Percentiles rank a stretch among this genome's conserved stretches.
Evolutionary conservation across 2,888 invertebrate species (phyloP).

Genomic region (Muscina levida): DNA sequence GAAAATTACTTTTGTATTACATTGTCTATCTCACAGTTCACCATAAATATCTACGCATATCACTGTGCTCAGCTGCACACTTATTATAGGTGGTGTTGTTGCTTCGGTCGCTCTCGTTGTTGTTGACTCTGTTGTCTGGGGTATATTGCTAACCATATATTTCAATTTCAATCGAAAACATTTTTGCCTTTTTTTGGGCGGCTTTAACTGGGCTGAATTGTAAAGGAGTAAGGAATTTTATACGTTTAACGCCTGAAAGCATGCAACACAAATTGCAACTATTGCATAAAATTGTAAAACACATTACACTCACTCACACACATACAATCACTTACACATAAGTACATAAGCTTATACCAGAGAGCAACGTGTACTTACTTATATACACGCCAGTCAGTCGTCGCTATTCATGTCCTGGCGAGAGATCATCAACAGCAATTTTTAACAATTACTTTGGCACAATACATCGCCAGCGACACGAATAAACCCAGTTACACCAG

Average conservation of each 20-base stretch:
- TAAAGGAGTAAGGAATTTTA: slow-evolving; percentile 36
- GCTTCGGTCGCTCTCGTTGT: slow-evolving; percentile 38
- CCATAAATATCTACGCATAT: too few relatives aligned
- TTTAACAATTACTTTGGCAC: slow-evolving; percentile 52
- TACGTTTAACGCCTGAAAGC: slow-evolving; percentile 56
- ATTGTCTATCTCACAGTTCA: too few relatives aligned
- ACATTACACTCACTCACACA: background rate
- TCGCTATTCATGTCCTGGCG: slow-evolving; percentile 23
- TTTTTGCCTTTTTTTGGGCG: slow-evolving; percentile 3
- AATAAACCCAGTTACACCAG: background rate
- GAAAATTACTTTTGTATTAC: too few relatives aligned
- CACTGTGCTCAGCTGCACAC: too few relatives aligned
- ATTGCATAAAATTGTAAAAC: slow-evolving; percentile 55
- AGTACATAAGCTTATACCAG: background rate
- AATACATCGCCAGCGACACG: slow-evolving; percentile 29
- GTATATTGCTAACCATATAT: slow-evolving; percentile 43
- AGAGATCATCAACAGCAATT: slow-evolving; percentile 51
- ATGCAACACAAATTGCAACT: slow-evolving; percentile 59
- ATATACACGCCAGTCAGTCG: background rate
- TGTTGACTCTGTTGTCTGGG: slow-evolving; percentile 32
- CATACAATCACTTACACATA: slow-evolving; percentile 1
- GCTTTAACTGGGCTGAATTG: background rate
- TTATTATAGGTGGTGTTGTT: too few relatives aligned
- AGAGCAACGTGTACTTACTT: background rate
- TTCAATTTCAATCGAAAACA: slow-evolving; percentile 39